These are phyloP conservation scores for Drosophila hamatofila DNA, from an alignment of 2,888 invertebrate genomes.

Conservation along the genomic window DNA sequence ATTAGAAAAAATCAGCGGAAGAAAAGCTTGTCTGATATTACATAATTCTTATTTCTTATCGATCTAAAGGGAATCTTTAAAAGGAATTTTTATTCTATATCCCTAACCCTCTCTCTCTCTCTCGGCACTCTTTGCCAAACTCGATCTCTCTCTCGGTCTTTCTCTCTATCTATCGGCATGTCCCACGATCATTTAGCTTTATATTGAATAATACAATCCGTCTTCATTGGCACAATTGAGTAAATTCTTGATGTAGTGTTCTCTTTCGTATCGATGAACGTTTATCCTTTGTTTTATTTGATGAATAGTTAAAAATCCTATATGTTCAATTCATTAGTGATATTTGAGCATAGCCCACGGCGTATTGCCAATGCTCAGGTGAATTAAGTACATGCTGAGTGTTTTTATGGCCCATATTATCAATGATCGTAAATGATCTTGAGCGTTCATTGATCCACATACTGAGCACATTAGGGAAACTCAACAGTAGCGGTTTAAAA, in stretches of 20 bases:
- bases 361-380: neutral
- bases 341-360: neutral
- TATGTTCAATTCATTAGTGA: conserved; percentile 2
- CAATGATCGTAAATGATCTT: conserved; percentile 44
- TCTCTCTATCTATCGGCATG: neutral
- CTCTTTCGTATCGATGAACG: neutral
- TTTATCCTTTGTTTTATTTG: neutral
- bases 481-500: conserved; percentile 54
- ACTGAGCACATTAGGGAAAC: conserved; percentile 34
- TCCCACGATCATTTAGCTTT: neutral
- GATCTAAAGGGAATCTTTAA: neutral
- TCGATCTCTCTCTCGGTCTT: neutral
- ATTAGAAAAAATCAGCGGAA: neutral
- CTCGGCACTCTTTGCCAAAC: neutral
- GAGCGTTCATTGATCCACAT: conserved; percentile 70
- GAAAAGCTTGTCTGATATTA: neutral
- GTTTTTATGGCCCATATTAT: conserved; percentile 24
- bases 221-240: neutral
- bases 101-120: neutral
- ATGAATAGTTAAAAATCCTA: neutral
- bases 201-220: neutral
- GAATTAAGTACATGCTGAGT: conserved; percentile 1
- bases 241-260: too few relatives aligned
- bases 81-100: neutral
- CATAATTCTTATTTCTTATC: neutral